Conservation (phyloP, 2,797 vertebrate species). For the Amblyopsis hoosieri region DNA sequence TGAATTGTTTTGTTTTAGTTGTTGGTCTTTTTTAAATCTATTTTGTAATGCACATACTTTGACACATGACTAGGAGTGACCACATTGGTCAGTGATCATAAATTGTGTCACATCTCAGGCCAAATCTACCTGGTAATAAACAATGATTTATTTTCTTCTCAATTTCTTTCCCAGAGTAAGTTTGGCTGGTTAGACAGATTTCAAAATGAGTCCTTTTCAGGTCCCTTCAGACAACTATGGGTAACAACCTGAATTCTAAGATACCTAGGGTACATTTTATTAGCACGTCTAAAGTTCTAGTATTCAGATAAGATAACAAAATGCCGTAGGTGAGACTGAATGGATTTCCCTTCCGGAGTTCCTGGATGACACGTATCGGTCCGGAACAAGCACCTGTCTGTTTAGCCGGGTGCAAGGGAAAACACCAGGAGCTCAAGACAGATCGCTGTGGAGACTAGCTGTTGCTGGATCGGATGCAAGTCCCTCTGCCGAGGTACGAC, state of each 20-base stretch:
- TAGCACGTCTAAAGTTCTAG: not conserved
- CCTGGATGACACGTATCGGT: conserved; percentile 79
- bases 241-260: no score
- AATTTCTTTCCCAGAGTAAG: no score
- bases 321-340: conserved; percentile 57
- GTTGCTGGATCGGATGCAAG: conserved; percentile 87
- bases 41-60: no score
- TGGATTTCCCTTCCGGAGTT: conserved; percentile 44
- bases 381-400: conserved; percentile 82
- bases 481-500: conserved; percentile 82
- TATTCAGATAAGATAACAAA: conserved; percentile 6
- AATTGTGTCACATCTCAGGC: no score
- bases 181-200: not conserved
- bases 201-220: not conserved
- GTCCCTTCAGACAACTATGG: not conserved
- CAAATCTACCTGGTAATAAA: no score
- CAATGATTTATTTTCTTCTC: no score
- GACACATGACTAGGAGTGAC: no score
- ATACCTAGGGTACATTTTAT: no score
- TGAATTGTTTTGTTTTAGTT: no score
- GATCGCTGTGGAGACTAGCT: conserved; percentile 83
- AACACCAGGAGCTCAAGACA: conserved; percentile 80
- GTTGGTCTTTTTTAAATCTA: no score
- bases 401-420: conserved; percentile 78
- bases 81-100: no score